Percentiles rank a stretch among this genome's conserved stretches.
Evolutionary conservation across 2,888 invertebrate genomes (phyloP).

Genomic region (Macrophya alboannulata): DNA sequence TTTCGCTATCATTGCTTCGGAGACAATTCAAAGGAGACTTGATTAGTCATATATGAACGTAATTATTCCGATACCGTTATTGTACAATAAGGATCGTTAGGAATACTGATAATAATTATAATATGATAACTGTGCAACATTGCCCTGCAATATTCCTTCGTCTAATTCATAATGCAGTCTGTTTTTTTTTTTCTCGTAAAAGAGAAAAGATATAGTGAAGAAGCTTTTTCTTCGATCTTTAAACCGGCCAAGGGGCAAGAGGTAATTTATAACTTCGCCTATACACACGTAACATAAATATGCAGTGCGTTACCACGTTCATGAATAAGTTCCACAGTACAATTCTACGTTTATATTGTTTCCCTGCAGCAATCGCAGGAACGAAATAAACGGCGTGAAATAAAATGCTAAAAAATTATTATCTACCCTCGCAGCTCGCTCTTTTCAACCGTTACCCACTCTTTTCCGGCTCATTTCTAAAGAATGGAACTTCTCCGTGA

Average conservation of each 20-base stretch:
- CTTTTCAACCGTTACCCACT: not conserved
- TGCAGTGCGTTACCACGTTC: too few species aligned
- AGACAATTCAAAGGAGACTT: not conserved
- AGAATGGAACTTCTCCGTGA: not conserved
- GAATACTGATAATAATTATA: too few species aligned
- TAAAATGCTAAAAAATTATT: constrained; percentile 10
- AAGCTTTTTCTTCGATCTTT: not conserved
- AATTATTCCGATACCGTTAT: too few species aligned
- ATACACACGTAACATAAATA: not conserved
- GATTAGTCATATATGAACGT: too few species aligned
- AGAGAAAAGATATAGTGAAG: not conserved
- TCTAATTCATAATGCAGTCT: too few species aligned
- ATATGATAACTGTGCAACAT: too few species aligned
- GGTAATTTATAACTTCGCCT: not conserved
- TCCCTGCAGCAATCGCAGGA: not conserved
- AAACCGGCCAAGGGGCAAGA: not conserved
- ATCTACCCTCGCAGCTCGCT: constrained; percentile 39
- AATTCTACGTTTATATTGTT: not conserved
- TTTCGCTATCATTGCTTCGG: constrained; percentile 16
- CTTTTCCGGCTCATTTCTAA: constrained; percentile 1
- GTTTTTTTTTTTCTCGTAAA: too few species aligned
- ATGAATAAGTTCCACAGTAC: not conserved
- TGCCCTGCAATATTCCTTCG: too few species aligned
- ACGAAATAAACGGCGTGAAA: not conserved
- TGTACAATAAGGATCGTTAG: too few species aligned